Evolutionary conservation across 2,888 invertebrate genomes (phyloP).

Genomic region (Hypsopygia costalis): DNA sequence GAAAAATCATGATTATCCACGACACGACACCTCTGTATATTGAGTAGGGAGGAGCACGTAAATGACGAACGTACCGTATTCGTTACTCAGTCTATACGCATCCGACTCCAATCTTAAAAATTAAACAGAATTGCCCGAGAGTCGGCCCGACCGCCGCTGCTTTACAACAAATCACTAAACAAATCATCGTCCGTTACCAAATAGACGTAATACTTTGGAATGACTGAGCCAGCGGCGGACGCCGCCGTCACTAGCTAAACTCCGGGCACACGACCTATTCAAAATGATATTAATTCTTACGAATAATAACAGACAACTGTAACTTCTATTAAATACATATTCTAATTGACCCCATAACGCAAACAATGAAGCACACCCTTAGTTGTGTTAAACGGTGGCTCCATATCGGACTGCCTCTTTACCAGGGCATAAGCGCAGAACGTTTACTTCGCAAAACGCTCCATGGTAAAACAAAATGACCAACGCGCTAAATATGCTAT

Average conservation of each 20-base stretch:
- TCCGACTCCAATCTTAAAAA: constrained; percentile 40
- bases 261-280: constrained; percentile 4
- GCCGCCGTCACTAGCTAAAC: constrained; percentile 12
- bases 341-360: no score
- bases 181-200: constrained; percentile 6
- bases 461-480: no score
- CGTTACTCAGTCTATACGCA: constrained; percentile 53
- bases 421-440: no score
- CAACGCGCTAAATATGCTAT: no score
- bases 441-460: no score
- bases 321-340: no score
- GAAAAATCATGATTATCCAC: no score
- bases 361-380: no score
- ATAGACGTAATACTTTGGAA: constrained; percentile 24
- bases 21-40: no score
- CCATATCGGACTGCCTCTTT: no score
- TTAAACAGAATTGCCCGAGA: constrained; percentile 21
- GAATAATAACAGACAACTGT: no score
- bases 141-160: constrained; percentile 18
- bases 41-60: background rate
- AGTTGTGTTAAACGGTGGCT: no score
- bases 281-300: constrained; percentile 5
- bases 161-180: constrained; percentile 19
- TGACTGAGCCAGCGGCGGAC: constrained; percentile 13
- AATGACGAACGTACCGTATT: constrained; percentile 26